Evolutionary conservation across 1,140 invertebrate species (phyloP).

Genomic region (Fopius arisanus): DNA sequence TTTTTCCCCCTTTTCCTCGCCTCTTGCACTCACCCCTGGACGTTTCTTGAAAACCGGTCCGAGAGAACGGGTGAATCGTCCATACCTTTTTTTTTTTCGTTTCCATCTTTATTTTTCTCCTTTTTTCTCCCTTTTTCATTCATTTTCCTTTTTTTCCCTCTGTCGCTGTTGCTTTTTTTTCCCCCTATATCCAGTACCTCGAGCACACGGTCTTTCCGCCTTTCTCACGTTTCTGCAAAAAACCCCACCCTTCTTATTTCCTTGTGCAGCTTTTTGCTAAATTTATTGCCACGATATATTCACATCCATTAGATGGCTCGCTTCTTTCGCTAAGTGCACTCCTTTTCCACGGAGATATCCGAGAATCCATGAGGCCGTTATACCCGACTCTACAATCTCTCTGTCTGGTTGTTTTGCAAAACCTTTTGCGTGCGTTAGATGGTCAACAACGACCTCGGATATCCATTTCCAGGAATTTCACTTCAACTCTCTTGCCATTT

Average conservation of each 20-base stretch:
- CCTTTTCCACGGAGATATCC: slow-evolving; percentile 41
- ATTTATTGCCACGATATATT: slow-evolving; percentile 67
- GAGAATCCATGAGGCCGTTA: neutral
- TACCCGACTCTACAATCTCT: neutral
- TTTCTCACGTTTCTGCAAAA: slow-evolving; percentile 31
- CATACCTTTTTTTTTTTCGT: slow-evolving; percentile 9
- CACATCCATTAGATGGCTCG: slow-evolving; percentile 64
- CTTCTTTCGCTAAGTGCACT: slow-evolving; percentile 55
- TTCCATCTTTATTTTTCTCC: slow-evolving; percentile 14
- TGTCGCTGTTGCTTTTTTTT: slow-evolving; percentile 8
- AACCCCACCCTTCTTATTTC: slow-evolving; percentile 32
- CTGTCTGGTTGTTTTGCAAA: no score
- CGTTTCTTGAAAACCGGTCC: slow-evolving; percentile 18
- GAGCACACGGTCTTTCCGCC: slow-evolving; percentile 7
- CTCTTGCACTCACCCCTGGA: slow-evolving; percentile 1
- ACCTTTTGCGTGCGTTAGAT: no score
- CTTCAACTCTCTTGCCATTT: neutral
- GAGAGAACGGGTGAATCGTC: slow-evolving; percentile 17
- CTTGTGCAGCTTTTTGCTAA: slow-evolving; percentile 57
- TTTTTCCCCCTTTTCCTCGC: neutral
- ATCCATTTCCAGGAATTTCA: neutral
- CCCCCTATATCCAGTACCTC: slow-evolving; percentile 4
- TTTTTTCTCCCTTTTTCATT: slow-evolving; percentile 8
- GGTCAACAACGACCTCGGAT: no score
- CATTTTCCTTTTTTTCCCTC: slow-evolving; percentile 10